phyloP scores from a whole-genome alignment of 2,888 invertebrate species.

The Oxycera nigricornis region DNA sequence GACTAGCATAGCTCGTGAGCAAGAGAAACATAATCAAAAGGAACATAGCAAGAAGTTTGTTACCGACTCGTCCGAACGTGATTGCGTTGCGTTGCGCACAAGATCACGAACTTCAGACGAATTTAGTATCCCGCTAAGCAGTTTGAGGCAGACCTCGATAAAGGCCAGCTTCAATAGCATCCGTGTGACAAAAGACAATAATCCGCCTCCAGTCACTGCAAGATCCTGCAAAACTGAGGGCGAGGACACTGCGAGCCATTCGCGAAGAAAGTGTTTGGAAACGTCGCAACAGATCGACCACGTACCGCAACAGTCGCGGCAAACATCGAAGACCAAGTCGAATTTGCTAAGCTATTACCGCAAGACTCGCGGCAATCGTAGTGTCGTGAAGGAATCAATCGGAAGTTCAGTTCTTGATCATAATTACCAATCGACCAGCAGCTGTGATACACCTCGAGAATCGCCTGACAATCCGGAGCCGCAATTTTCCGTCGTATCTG shows the following conservation, averaged over 20 bases:
- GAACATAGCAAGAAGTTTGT: too few species aligned
- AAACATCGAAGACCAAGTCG: slow-evolving; percentile 47
- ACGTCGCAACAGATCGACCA: too few species aligned
- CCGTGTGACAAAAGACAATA: slow-evolving; percentile 49
- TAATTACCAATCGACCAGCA: slow-evolving; percentile 19
- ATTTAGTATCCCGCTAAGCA: background rate
- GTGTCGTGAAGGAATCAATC: background rate
- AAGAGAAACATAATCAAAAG: background rate
- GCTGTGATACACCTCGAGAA: background rate
- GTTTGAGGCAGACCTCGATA: background rate
- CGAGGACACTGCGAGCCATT: background rate
- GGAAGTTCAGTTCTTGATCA: background rate
- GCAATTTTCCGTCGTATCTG: background rate
- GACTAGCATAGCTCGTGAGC: background rate
- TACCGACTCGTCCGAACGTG: background rate
- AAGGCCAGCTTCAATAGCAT: slow-evolving; percentile 40
- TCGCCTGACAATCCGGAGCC: background rate
- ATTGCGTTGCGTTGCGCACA: slow-evolving; percentile 43
- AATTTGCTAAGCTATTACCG: slow-evolving; percentile 61
- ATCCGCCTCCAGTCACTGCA: slow-evolving; percentile 18
- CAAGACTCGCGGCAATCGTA: slow-evolving; percentile 53
- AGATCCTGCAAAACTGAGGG: background rate
- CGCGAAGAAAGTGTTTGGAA: too few species aligned
- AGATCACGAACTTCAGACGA: slow-evolving; percentile 39
- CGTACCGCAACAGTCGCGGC: background rate